A percentile compares a stretch with the other conserved stretches of the same genome.
phyloP scores from a whole-genome alignment of 2,888 invertebrate genomes.

The Galerucella nymphaeae region DNA sequence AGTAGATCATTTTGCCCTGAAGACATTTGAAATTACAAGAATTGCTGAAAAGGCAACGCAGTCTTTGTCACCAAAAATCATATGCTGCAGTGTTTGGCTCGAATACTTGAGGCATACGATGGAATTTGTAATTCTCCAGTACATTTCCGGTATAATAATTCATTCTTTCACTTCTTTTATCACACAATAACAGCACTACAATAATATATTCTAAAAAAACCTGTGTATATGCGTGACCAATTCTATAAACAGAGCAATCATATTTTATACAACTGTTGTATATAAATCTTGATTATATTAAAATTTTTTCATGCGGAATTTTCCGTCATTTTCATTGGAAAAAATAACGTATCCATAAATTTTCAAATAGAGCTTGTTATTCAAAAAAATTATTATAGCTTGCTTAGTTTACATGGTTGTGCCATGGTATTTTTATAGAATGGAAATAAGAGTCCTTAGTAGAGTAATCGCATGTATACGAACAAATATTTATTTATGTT shows the following conservation, averaged over 20 bases:
- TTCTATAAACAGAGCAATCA: conserved; percentile 12
- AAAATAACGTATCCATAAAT: conserved; percentile 9
- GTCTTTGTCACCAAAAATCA: too few species aligned
- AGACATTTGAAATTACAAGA: too few species aligned
- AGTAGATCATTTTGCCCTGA: too few species aligned
- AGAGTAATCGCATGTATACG: neutral
- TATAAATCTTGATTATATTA: conserved; percentile 23
- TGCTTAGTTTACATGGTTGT: neutral
- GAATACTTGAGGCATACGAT: too few species aligned
- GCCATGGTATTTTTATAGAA: neutral
- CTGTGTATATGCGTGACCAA: conserved; percentile 18
- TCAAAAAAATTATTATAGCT: conserved; percentile 4
- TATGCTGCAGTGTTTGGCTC: too few species aligned
- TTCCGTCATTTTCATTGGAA: conserved; percentile 2
- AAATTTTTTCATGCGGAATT: conserved; percentile 12
- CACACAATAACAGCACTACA: conserved; percentile 9
- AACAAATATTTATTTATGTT: neutral
- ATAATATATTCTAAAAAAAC: conserved; percentile 10
- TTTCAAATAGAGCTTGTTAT: neutral
- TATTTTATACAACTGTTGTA: conserved; percentile 16
- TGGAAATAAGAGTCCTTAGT: neutral
- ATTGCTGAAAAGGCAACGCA: too few species aligned
- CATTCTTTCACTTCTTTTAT: neutral
- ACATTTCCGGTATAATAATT: too few species aligned
- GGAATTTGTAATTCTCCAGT: too few species aligned